Evolutionary conservation across 1,140 invertebrate genomes (phyloP).

Genomic region (Zaprionus lachaisei): DNA sequence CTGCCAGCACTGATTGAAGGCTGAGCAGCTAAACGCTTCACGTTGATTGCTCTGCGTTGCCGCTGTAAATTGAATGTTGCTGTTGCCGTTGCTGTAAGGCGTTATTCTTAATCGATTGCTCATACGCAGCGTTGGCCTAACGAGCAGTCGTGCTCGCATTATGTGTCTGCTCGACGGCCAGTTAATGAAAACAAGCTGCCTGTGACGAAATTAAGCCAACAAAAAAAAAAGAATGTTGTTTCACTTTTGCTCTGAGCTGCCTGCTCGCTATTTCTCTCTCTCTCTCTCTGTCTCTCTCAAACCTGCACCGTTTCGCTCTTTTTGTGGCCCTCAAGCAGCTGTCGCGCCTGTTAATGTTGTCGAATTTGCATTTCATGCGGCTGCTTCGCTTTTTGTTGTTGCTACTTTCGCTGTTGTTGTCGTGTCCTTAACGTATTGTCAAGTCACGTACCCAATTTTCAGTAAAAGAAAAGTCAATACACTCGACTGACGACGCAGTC

Average conservation of each 20-base stretch:
- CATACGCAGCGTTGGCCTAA: slow-evolving; percentile 68
- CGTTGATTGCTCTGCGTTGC: slow-evolving; percentile 66
- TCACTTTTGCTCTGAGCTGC: slow-evolving; percentile 17
- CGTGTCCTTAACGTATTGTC: slow-evolving; percentile 67
- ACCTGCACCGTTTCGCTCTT: not conserved
- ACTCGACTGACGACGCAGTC: slow-evolving; percentile 47
- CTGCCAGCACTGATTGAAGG: slow-evolving; percentile 42
- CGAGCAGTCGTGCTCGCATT: slow-evolving; percentile 55
- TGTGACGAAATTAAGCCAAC: slow-evolving; percentile 71
- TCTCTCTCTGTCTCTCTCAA: not conserved
- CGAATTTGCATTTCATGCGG: slow-evolving; percentile 80
- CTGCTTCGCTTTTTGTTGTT: slow-evolving; percentile 36
- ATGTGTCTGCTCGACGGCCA: slow-evolving; percentile 55
- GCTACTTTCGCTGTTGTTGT: not conserved
- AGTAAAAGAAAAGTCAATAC: slow-evolving; percentile 73
- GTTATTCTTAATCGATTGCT: slow-evolving; percentile 78
- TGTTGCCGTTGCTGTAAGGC: slow-evolving; percentile 25
- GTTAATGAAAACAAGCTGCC: slow-evolving; percentile 81
- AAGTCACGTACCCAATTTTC: slow-evolving; percentile 81
- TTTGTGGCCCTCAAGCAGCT: slow-evolving; percentile 25
- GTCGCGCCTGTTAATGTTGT: slow-evolving; percentile 65
- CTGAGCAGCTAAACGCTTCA: slow-evolving; percentile 68
- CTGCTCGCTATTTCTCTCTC: slow-evolving; percentile 4
- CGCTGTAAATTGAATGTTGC: slow-evolving; percentile 68
- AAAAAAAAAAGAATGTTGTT: slow-evolving; percentile 63